These are phyloP conservation scores for Leptinotarsa juncta DNA, from an alignment of 2,888 invertebrate species.

Conservation along the genomic window DNA sequence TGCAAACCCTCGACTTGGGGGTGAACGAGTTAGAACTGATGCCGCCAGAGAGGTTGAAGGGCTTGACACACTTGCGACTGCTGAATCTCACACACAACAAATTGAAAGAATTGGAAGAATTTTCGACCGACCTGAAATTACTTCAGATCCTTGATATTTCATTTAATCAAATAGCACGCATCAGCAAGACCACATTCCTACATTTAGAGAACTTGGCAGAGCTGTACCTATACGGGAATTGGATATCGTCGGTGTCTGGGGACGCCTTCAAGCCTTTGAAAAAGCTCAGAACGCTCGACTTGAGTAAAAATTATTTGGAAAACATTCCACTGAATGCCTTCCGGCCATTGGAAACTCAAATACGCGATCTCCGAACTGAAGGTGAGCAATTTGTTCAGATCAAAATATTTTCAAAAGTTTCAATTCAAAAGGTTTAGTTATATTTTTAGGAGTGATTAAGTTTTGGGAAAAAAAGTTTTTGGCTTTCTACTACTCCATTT, in stretches of 20 bases:
- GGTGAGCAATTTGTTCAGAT: conserved; percentile 70
- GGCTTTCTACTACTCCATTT: too few species aligned
- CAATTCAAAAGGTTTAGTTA: not conserved
- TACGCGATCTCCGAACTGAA: conserved; percentile 81
- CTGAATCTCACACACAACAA: conserved; percentile 88
- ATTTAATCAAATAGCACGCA: conserved; percentile 82
- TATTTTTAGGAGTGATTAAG: too few species aligned
- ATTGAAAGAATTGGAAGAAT: conserved; percentile 84
- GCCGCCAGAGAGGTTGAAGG: conserved; percentile 86
- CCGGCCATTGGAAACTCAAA: conserved; percentile 83
- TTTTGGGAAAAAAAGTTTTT: too few species aligned
- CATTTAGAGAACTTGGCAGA: conserved; percentile 82
- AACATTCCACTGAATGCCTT: conserved; percentile 83
- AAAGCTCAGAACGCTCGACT: conserved; percentile 80
- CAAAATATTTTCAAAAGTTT: not conserved
- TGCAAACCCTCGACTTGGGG: conserved; percentile 84
- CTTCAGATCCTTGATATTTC: conserved; percentile 85
- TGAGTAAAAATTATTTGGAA: conserved; percentile 87
- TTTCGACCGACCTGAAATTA: conserved; percentile 80
- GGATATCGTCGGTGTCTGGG: conserved; percentile 80
- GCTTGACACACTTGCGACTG: conserved; percentile 77
- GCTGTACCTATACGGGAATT: conserved; percentile 84
- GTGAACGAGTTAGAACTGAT: conserved; percentile 85
- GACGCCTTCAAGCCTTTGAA: conserved; percentile 83
- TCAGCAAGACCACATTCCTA: conserved; percentile 81